These are phyloP conservation scores for Vesta saturnalis DNA, from an alignment of 2,888 invertebrate genomes.

Conservation along the genomic window DNA sequence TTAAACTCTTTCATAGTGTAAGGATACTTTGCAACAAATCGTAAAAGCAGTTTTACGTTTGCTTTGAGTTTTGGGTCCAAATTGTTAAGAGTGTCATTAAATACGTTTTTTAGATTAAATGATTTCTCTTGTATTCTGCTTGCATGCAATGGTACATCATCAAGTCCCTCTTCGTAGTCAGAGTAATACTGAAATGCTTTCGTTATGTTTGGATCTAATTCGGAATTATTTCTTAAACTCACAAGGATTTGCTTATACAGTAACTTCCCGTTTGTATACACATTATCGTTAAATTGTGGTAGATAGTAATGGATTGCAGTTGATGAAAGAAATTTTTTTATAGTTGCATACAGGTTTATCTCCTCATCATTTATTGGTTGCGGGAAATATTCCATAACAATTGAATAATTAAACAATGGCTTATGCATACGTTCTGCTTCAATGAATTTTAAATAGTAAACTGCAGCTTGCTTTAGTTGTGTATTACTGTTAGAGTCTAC, in stretches of 20 bases:
- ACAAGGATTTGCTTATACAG: slow-evolving; percentile 12
- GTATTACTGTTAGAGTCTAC: neutral
- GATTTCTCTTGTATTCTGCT: slow-evolving; percentile 43
- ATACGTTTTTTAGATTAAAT: slow-evolving; percentile 43
- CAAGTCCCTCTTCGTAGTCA: slow-evolving; percentile 24
- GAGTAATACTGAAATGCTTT: slow-evolving; percentile 32
- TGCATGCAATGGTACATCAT: slow-evolving; percentile 27
- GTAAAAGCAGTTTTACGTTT: slow-evolving; percentile 21
- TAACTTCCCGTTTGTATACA: neutral
- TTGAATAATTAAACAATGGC: slow-evolving; percentile 12
- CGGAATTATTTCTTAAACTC: slow-evolving; percentile 10
- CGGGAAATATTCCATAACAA: slow-evolving; percentile 24
- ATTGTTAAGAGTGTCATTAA: slow-evolving; percentile 31
- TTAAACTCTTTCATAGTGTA: neutral
- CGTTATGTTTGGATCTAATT: slow-evolving; percentile 1
- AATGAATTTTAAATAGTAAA: slow-evolving; percentile 7
- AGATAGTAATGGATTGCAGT: neutral
- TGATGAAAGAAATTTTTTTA: slow-evolving; percentile 24
- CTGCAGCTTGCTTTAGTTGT: slow-evolving; percentile 8
- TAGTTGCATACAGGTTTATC: slow-evolving; percentile 13
- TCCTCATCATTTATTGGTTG: slow-evolving; percentile 26
- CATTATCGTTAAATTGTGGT: neutral
- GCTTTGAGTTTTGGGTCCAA: slow-evolving; percentile 35
- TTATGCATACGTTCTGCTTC: neutral
- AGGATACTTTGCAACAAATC: slow-evolving; percentile 7